Base-by-base conservation (phyloP, 2,888 invertebrate genomes). In the Amblyjoppa fuscipennis region DNA sequence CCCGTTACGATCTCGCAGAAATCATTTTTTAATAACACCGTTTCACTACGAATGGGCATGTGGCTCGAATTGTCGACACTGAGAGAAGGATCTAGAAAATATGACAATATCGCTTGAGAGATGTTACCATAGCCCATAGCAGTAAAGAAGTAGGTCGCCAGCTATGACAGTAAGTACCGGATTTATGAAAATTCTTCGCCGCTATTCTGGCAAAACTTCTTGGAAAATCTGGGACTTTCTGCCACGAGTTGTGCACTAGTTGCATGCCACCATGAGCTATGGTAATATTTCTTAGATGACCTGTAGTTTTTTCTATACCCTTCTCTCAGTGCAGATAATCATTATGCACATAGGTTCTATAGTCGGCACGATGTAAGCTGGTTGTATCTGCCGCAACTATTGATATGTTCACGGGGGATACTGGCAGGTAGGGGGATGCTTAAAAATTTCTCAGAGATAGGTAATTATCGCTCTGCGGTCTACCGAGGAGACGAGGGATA, bases 401-500 rank as follows among this genome's bases (percentile, higher is more conserved):
- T 49, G 70, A 76, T 59, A 45, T 49, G 5, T 38, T 20, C 56
- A 51, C 56, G 49, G n/a, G 13, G 28, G 38, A 51, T 64, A 16
- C 11, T n/a, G 20, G 51, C 53, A n/a, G 16, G 61, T 7, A 38
- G 25, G 5, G 25, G 9, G 25, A 20, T 70, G 34, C 69, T 64
- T 28, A 81, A 79, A 73, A 69, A 74, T 69, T 53, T 34, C 28
- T 11, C 41, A 20, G 41, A 49, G 53, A 76, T 71, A 41, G 70
- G 51, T 75, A 71, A 76, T 79, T 56, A 79, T 64, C 31, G 53
- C 49, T 71, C 61, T 76, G 76, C 20, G 79, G 76, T 49, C 28
- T 68, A 61, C 79, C 82, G 59, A n/a, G 70, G 49, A 79, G 49
- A 71, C 51, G 66, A 76, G 41, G 28, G 28, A 31, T 66, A 28